Conservation (phyloP, 1,140 invertebrate genomes). For the Hycleus cichorii region DNA sequence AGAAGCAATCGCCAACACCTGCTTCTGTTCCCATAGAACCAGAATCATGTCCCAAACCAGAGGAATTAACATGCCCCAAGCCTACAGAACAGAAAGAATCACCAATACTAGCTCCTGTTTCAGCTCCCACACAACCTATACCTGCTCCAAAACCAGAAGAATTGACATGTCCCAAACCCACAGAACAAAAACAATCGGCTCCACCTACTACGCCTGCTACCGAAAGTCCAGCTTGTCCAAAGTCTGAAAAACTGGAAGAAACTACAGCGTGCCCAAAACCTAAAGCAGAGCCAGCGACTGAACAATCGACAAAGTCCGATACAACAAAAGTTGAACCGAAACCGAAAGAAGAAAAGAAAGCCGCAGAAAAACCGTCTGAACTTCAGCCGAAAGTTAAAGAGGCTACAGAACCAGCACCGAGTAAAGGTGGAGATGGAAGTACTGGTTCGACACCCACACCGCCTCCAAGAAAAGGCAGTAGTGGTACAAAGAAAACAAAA, state of each 20-base stretch:
- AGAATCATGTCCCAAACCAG: neutral
- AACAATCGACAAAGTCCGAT: conserved; percentile 1
- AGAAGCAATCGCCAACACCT: conserved; percentile 7
- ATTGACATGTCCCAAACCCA: conserved; percentile 1
- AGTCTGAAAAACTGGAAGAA: conserved; percentile 8
- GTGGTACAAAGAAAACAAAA: conserved; percentile 13
- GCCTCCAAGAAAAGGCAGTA: conserved; percentile 24
- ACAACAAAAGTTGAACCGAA: neutral
- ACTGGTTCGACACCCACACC: conserved; percentile 17
- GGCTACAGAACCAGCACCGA: conserved; percentile 1
- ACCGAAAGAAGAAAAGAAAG: neutral
- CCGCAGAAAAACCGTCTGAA: neutral
- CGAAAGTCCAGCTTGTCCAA: conserved; percentile 10
- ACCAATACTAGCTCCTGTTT: too few relatives aligned
- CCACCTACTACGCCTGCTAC: too few relatives aligned
- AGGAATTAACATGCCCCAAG: neutral
- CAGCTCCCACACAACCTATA: neutral
- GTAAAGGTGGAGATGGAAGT: neutral
- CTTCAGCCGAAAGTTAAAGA: neutral
- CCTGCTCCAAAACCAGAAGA: conserved; percentile 17
- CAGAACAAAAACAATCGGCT: too few relatives aligned
- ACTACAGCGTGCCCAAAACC: conserved; percentile 16
- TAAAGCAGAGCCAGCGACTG: neutral
- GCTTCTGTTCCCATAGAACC: conserved; percentile 11
- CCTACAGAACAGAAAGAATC: neutral